Evolutionary conservation across 2,113 vertebrate species (phyloP).

Genomic region (Sceloporus undulatus): DNA sequence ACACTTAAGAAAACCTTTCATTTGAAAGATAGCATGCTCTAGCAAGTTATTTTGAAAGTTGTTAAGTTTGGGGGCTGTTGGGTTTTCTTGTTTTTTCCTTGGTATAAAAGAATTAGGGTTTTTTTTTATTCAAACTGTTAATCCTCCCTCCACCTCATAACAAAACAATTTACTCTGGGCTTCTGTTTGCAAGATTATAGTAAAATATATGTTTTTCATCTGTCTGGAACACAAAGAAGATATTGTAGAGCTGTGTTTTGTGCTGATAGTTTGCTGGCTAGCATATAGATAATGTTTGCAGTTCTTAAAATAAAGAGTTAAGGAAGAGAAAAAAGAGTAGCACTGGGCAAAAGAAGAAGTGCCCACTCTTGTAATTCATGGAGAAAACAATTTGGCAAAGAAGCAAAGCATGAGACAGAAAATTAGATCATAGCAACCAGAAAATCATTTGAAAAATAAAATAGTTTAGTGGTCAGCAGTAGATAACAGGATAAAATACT

Average conservation of each 20-base stretch:
- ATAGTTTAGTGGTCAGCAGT: not conserved
- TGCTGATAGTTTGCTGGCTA: not conserved
- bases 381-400: not conserved
- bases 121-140: constrained; percentile 39
- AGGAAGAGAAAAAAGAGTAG: not conserved
- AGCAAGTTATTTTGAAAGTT: constrained; percentile 17
- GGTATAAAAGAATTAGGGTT: constrained; percentile 19
- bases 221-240: not conserved
- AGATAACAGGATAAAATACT: not conserved
- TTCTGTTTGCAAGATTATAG: not conserved
- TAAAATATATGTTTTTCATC: constrained; percentile 26
- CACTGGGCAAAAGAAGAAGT: not conserved
- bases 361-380: not conserved
- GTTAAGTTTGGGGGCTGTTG: no score
- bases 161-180: not conserved
- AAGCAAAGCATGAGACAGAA: not conserved
- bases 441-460: not conserved
- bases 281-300: not conserved
- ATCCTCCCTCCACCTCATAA: not conserved
- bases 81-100: not conserved
- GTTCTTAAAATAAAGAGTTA: constrained; percentile 12
- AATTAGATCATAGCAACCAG: not conserved
- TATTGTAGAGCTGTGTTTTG: not conserved
- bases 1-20: constrained; percentile 18
- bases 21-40: constrained; percentile 25